Conservation (phyloP, 2,797 vertebrate species). For the Amblyopsis hoosieri region DNA sequence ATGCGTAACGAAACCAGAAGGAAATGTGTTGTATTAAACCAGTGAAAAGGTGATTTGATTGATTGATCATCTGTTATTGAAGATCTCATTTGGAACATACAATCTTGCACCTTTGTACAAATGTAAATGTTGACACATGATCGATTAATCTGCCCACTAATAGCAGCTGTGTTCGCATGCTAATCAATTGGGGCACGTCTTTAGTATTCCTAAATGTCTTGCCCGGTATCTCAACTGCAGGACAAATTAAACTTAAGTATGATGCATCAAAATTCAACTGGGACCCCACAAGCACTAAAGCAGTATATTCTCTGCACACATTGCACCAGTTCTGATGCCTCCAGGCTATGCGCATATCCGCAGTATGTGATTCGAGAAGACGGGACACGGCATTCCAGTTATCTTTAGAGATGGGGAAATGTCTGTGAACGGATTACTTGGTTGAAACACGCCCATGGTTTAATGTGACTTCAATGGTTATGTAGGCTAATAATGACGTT, state of each 20-base stretch:
- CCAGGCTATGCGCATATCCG: too few species aligned
- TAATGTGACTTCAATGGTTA: too few species aligned
- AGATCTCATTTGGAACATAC: not conserved
- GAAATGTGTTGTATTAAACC: not conserved
- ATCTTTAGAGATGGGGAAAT: too few species aligned
- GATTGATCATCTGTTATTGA: not conserved
- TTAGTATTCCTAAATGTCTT: conserved; percentile 42
- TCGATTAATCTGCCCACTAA: conserved; percentile 18
- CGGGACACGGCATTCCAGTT: too few species aligned
- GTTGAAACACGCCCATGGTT: too few species aligned
- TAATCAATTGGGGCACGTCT: conserved; percentile 42
- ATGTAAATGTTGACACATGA: not conserved
- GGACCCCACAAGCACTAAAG: conserved; percentile 30
- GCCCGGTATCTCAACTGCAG: not conserved
- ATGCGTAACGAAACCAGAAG: not conserved
- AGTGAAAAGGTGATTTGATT: conserved; percentile 1
- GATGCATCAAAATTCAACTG: conserved; percentile 50
- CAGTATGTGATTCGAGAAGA: too few species aligned
- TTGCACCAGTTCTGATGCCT: too few species aligned
- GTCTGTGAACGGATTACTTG: too few species aligned
- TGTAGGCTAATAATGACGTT: too few species aligned
- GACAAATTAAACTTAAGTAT: conserved; percentile 48
- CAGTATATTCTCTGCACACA: conserved; percentile 10
- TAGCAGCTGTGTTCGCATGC: conserved; percentile 39
- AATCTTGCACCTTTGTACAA: not conserved